phyloP scores from a whole-genome alignment of 2,113 vertebrate species.

The Nerophis ophidion region DNA sequence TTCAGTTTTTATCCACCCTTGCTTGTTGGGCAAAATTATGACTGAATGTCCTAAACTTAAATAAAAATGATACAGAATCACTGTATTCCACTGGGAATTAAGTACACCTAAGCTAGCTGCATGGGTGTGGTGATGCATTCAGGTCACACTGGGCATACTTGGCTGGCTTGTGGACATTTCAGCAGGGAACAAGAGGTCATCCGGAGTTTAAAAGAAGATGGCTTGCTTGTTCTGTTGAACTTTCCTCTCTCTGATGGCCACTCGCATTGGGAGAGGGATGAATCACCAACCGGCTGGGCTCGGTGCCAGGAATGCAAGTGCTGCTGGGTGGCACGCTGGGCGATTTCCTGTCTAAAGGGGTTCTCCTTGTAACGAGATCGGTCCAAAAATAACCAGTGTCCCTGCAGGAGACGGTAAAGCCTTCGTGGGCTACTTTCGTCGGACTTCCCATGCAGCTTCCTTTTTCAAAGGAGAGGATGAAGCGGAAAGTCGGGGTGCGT shows the following conservation, averaged over 20 bases:
- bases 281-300: slow-evolving; percentile 35
- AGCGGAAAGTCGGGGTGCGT: slow-evolving; percentile 21
- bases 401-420: slow-evolving; percentile 53
- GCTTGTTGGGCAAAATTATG: no score
- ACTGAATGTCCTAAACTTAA: no score
- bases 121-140: slow-evolving; percentile 18
- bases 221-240: slow-evolving; percentile 34
- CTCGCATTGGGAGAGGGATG: slow-evolving; percentile 17
- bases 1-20: no score
- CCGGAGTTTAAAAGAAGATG: slow-evolving; percentile 46
- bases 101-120: neutral
- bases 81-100: neutral
- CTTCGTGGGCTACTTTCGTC: slow-evolving; percentile 34
- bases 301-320: slow-evolving; percentile 49
- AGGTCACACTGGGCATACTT: slow-evolving; percentile 16
- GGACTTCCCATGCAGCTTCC: slow-evolving; percentile 45
- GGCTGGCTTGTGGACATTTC: slow-evolving; percentile 19
- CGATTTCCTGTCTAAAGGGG: slow-evolving; percentile 68
- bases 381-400: slow-evolving; percentile 68
- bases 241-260: slow-evolving; percentile 43
- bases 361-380: slow-evolving; percentile 59
- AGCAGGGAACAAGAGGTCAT: slow-evolving; percentile 32
- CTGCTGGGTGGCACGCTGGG: slow-evolving; percentile 51
- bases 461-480: slow-evolving; percentile 55
- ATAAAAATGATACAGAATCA: neutral